A percentile compares a stretch with the other conserved stretches of the same genome.
Conservation (phyloP, 2,113 vertebrate genomes). For the Carollia perspicillata region DNA sequence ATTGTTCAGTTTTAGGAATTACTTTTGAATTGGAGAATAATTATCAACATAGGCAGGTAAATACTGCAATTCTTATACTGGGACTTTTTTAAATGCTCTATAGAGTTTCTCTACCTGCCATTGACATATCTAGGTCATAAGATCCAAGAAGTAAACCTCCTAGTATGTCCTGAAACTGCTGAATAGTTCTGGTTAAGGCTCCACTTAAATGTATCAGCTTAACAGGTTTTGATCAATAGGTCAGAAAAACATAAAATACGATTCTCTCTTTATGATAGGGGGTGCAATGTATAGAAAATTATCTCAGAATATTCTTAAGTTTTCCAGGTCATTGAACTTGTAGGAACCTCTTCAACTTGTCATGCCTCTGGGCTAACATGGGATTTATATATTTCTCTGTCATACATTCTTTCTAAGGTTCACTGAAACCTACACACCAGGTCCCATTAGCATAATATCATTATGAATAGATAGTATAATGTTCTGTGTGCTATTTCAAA, state of each 20-base stretch:
- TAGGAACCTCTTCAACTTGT: not conserved
- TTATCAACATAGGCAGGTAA: not conserved
- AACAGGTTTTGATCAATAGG: not conserved
- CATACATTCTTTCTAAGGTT: not conserved
- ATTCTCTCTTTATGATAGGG: not conserved
- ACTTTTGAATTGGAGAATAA: not conserved
- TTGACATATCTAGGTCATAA: not conserved
- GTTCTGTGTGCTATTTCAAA: not conserved
- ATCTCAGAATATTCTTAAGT: not conserved
- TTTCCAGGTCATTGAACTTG: not conserved
- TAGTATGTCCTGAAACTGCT: not conserved
- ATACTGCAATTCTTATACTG: not conserved
- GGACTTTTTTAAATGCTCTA: not conserved
- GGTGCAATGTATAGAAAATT: not conserved
- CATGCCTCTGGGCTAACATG: not conserved
- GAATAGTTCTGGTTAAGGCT: not conserved
- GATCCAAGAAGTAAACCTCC: no score
- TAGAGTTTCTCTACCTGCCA: no score
- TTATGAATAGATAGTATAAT: not conserved
- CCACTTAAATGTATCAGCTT: not conserved
- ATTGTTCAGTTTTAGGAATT: not conserved
- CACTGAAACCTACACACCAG: not conserved
- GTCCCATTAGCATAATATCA: not conserved
- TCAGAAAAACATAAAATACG: not conserved
- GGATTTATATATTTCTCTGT: not conserved